Evolutionary conservation across 1,140 invertebrate species (phyloP).

Genomic region (Maconellicoccus hirsutus): DNA sequence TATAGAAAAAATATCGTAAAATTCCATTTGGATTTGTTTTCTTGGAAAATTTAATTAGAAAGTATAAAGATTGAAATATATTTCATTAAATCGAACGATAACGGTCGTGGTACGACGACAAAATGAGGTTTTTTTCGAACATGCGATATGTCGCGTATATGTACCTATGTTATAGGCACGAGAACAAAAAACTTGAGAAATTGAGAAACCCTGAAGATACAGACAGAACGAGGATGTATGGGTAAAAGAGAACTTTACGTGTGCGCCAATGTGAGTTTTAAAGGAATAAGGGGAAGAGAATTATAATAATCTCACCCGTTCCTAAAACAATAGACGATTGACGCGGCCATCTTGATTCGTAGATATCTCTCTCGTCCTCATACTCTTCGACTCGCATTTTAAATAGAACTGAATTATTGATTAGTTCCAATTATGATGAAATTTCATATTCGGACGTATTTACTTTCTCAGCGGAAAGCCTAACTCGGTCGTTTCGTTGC

Average conservation of each 20-base stretch:
- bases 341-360: constrained; percentile 28
- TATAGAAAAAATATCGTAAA: no score
- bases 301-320: constrained; percentile 21
- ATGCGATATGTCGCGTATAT: no score
- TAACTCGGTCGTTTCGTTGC: neutral
- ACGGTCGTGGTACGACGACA: no score
- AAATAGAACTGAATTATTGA: constrained; percentile 22
- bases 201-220: constrained; percentile 21
- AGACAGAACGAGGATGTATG: constrained; percentile 12
- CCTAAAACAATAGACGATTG: constrained; percentile 28
- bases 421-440: constrained; percentile 21
- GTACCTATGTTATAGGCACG: no score
- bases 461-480: constrained; percentile 5
- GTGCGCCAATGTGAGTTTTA: constrained; percentile 21
- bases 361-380: constrained; percentile 27
- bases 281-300: constrained; percentile 20
- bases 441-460: constrained; percentile 22
- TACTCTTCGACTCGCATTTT: constrained; percentile 23
- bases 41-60: no score
- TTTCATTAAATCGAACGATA: no score
- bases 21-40: no score
- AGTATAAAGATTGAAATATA: no score
- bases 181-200: neutral
- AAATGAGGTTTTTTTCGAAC: no score
- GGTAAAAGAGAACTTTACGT: constrained; percentile 12